Percentiles rank a stretch among this genome's conserved stretches.
These are phyloP conservation scores for Pangasius djambal DNA, from an alignment of 2,797 vertebrate genomes.

Conservation along the genomic window DNA sequence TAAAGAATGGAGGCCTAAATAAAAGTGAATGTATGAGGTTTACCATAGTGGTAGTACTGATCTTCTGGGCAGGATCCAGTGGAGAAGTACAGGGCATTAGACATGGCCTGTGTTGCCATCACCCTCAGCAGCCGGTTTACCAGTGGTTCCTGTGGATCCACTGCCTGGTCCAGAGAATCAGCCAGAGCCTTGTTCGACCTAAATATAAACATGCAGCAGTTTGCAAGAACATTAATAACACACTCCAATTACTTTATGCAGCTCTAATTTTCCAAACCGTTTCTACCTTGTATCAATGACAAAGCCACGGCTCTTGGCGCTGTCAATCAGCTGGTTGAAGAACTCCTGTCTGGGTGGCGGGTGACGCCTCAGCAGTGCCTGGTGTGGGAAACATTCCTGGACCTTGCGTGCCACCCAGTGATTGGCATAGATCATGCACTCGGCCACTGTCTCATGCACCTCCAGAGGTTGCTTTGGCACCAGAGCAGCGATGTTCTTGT, in stretches of 20 bases:
- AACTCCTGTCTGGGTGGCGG: conserved; percentile 88
- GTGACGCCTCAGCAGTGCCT: conserved; percentile 87
- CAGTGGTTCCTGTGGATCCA: conserved; percentile 83
- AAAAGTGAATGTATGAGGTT: neutral
- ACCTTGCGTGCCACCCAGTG: conserved; percentile 96
- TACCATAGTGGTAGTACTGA: conserved; percentile 91
- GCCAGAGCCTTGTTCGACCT: conserved; percentile 94
- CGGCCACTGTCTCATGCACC: conserved; percentile 92
- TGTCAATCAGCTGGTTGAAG: conserved; percentile 84
- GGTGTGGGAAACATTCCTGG: conserved; percentile 85
- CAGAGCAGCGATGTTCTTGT: conserved; percentile 87
- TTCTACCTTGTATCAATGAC: conserved; percentile 85
- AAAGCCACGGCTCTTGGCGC: conserved; percentile 84
- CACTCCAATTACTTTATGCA: neutral
- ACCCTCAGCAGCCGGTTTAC: conserved; percentile 88
- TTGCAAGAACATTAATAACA: neutral
- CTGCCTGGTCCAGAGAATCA: conserved; percentile 85
- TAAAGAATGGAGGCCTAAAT: neutral
- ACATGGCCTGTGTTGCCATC: conserved; percentile 96
- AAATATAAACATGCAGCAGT: conserved; percentile 1
- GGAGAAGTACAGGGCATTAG: conserved; percentile 92
- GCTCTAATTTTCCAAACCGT: neutral
- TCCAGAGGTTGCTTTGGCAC: conserved; percentile 91
- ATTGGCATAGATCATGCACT: conserved; percentile 98
- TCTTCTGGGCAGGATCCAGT: conserved; percentile 81